Evolutionary conservation across 2,888 invertebrate species (phyloP).

Genomic region (Tenodera sinensis): DNA sequence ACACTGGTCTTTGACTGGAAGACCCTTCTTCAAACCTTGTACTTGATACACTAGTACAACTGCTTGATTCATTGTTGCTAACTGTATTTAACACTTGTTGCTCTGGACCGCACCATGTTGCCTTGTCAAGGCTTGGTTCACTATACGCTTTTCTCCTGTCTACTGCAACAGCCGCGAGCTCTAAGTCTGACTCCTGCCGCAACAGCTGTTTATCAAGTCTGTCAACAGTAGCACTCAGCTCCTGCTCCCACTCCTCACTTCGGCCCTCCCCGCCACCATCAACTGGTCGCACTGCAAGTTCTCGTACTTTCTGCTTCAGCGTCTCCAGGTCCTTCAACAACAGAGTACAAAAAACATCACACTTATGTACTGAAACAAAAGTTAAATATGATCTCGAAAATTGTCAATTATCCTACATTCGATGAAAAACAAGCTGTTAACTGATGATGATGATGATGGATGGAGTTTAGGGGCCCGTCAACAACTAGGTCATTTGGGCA

Average conservation of each 20-base stretch:
- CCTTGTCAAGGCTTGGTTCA: neutral
- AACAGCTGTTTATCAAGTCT: slow-evolving; percentile 69
- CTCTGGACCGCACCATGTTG: neutral
- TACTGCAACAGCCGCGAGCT: neutral
- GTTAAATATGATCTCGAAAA: too few species aligned
- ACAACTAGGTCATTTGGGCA: too few species aligned
- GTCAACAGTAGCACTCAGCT: slow-evolving; percentile 72
- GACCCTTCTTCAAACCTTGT: neutral
- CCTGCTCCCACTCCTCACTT: slow-evolving; percentile 70
- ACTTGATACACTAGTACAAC: neutral
- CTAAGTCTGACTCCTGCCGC: slow-evolving; percentile 52
- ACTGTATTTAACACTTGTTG: neutral
- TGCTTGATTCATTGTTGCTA: neutral
- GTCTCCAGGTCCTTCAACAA: slow-evolving; percentile 55
- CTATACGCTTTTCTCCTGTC: neutral
- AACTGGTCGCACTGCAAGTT: slow-evolving; percentile 68
- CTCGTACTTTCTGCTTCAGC: slow-evolving; percentile 64
- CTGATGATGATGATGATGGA: too few species aligned
- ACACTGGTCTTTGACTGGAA: neutral
- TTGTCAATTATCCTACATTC: too few species aligned
- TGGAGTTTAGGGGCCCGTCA: too few species aligned
- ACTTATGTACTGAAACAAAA: too few species aligned
- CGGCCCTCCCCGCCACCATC: slow-evolving; percentile 66
- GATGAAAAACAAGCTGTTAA: too few species aligned
- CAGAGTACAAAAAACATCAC: too few species aligned